Conservation (phyloP, 2,888 invertebrate genomes). For the Hypselothyrea guttata region DNA sequence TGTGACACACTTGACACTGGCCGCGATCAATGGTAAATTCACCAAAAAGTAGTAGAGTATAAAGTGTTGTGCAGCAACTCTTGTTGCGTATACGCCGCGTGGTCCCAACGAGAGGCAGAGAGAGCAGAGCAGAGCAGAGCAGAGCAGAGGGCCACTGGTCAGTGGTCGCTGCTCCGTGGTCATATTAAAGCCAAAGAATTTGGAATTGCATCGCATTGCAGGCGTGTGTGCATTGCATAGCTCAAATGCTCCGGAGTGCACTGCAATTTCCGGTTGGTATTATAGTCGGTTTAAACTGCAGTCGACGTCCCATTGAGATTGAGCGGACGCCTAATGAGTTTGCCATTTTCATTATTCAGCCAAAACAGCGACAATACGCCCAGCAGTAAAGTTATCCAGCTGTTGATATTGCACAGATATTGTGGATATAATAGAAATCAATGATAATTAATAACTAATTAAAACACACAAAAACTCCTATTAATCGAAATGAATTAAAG, state of each 20-base stretch:
- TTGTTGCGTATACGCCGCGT: constrained; percentile 53
- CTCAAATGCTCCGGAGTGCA: constrained; percentile 35
- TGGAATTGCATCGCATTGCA: constrained; percentile 6
- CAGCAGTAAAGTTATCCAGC: no score
- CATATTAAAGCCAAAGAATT: constrained; percentile 31
- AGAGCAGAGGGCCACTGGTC: constrained; percentile 9
- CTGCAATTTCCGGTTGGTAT: constrained; percentile 48
- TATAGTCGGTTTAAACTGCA: constrained; percentile 19
- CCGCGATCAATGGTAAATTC: constrained; percentile 12
- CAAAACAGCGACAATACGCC: background rate
- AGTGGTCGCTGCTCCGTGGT: background rate
- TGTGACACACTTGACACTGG: constrained; percentile 16
- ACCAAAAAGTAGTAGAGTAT: background rate
- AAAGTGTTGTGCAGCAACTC: constrained; percentile 51
- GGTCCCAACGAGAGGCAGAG: constrained; percentile 31
- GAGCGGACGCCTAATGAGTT: constrained; percentile 15
- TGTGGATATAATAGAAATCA: no score
- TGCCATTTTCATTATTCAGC: constrained; percentile 33
- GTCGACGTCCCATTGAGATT: constrained; percentile 8
- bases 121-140: no score
- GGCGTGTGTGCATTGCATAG: constrained; percentile 14
- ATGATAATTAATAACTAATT: no score
- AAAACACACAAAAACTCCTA: no score
- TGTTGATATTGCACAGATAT: no score
- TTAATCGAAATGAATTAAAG: no score